Evolutionary conservation across 2,113 vertebrate genomes (phyloP).

Genomic region (Orthonyx spaldingii): DNA sequence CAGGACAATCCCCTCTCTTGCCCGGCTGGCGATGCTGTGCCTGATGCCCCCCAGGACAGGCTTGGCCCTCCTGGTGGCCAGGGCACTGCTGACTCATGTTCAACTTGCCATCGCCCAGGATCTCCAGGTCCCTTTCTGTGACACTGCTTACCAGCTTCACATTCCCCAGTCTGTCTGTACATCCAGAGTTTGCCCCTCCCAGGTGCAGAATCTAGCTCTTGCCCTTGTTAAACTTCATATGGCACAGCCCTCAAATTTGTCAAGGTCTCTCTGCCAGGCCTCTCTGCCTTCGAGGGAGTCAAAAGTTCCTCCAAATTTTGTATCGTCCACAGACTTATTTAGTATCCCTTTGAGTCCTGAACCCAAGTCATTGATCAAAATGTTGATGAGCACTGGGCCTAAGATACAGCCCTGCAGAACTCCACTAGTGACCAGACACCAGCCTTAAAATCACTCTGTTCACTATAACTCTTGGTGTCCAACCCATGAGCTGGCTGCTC

Average conservation of each 20-base stretch:
- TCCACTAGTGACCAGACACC: not conserved
- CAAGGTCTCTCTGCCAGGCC: not conserved
- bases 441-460: not conserved
- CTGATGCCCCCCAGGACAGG: accelerated
- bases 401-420: not conserved
- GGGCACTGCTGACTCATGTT: not conserved
- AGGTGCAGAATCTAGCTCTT: not conserved
- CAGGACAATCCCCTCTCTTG: not conserved
- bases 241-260: not conserved
- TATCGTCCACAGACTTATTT: not conserved
- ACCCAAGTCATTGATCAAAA: not conserved
- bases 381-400: not conserved
- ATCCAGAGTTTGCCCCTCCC: not conserved
- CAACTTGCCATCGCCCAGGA: accelerated
- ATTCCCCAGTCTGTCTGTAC: too few species aligned
- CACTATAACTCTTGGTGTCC: not conserved
- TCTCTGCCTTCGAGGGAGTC: not conserved
- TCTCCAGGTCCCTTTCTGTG: not conserved
- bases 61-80: not conserved
- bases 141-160: not conserved
- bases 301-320: not conserved
- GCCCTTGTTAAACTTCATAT: not conserved
- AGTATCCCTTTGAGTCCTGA: not conserved
- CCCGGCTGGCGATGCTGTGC: accelerated
- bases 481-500: not conserved